Evolutionary conservation across 2,888 invertebrate species (phyloP).

Genomic region (Pseudococcus longispinus): DNA sequence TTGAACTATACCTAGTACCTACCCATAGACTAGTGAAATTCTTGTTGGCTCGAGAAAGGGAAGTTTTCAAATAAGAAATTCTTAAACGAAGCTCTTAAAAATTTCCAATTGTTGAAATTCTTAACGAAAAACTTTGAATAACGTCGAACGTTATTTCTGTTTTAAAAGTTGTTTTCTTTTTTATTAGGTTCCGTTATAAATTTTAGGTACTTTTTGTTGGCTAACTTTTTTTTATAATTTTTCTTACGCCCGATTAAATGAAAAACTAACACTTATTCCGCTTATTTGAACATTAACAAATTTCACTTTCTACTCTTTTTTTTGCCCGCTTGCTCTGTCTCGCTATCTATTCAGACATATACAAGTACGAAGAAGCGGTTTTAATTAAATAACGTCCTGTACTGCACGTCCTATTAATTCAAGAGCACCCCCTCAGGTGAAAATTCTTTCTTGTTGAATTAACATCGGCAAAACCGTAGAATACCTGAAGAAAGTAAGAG

Average conservation of each 20-base stretch:
- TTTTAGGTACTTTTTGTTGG: constrained; percentile 8
- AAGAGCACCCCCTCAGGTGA: constrained; percentile 18
- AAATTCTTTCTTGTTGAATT: constrained; percentile 23
- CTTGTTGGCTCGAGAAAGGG: neutral
- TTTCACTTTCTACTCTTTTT: neutral
- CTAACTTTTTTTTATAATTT: constrained; percentile 21
- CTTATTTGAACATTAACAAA: constrained; percentile 31
- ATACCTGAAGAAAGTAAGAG: neutral
- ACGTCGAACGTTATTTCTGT: constrained; percentile 21
- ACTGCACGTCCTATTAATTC: neutral
- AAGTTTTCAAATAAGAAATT: constrained; percentile 39
- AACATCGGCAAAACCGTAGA: neutral
- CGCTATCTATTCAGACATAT: neutral
- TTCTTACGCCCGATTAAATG: constrained; percentile 15
- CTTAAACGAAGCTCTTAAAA: constrained; percentile 32
- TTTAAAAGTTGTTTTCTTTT: constrained; percentile 29
- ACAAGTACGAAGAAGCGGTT: neutral
- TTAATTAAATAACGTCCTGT: constrained; percentile 30
- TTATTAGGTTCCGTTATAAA: constrained; percentile 25
- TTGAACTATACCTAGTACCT: constrained; percentile 1
- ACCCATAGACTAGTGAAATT: neutral
- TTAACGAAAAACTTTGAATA: constrained; percentile 16
- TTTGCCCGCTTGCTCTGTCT: neutral
- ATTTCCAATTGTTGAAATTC: constrained; percentile 34
- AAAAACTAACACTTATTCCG: constrained; percentile 13